phyloP scores from a whole-genome alignment of 2,888 invertebrate species.

The Orthonevra nobilis region DNA sequence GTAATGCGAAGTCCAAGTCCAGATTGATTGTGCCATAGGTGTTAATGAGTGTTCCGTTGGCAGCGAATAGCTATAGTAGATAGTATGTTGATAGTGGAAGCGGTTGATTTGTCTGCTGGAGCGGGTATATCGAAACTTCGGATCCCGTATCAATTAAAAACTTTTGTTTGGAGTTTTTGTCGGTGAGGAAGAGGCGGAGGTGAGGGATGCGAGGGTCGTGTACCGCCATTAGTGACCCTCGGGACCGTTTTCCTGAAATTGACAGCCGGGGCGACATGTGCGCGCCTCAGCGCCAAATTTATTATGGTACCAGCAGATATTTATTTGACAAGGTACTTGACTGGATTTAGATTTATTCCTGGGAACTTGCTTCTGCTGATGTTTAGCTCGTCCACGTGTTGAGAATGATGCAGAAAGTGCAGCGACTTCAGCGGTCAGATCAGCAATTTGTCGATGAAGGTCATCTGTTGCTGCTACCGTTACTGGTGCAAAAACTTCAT shows the following conservation, averaged over 20 bases:
- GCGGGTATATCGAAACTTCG: slow-evolving; percentile 38
- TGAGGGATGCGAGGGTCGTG: background rate
- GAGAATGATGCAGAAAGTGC: background rate
- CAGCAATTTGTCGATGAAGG: background rate
- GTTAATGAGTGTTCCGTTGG: slow-evolving; percentile 15
- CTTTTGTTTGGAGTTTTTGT: background rate
- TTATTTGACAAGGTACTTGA: background rate
- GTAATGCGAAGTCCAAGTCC: background rate
- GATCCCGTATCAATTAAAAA: slow-evolving; percentile 45
- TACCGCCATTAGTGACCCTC: slow-evolving; percentile 27
- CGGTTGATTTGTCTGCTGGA: background rate
- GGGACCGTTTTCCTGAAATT: slow-evolving; percentile 22
- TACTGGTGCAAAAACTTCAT: background rate
- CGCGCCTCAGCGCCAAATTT: slow-evolving; percentile 2
- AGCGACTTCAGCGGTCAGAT: background rate
- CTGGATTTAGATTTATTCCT: background rate
- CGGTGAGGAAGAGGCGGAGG: background rate
- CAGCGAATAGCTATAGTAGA: slow-evolving; percentile 13
- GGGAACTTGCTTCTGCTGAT: background rate
- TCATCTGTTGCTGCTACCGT: background rate
- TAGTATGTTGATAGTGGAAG: background rate
- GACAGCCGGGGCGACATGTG: background rate
- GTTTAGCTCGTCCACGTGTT: background rate
- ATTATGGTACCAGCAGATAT: background rate
- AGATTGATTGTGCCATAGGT: too few relatives aligned